Evolutionary conservation across 2,888 invertebrate genomes (phyloP), one percentile per base, ranked within the genome.

Genomic region (Pristionchus maxplancki): DNA sequence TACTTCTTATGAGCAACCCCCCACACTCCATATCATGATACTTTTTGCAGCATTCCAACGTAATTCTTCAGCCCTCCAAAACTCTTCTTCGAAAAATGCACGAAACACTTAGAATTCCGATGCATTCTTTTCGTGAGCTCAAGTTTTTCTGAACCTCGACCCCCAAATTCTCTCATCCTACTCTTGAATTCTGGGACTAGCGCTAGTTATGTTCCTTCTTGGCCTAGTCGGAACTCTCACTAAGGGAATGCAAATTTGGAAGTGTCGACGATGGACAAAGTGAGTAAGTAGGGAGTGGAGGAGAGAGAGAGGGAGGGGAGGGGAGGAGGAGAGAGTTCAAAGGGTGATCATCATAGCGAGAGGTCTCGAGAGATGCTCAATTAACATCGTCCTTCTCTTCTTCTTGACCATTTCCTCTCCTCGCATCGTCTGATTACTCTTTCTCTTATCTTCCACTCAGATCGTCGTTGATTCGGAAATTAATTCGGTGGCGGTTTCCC

Each of bases 391-490:
- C 24, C 82, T 11, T 53, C 53, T 83, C 50, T 34, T 82, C 40
- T 24, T 24, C n/a, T 34, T 53, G 50, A 48, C 53, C 37, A 83
- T 53, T 53, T 53, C 82, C 34, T 83, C 53, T 20, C 28, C 48
- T 28, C 6, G 4, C 71, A n/a, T 71, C 71, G 31, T 71, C 71
- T 71, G 15, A n/a, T 34, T 71, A 15, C 53, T 15, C 24, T 40
- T 50, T 53, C n/a, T 44, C 85, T 85, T 85, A 58, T 85, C 58
- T 84, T 58, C 11, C 0, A 15, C 0, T 0, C 9, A n/a, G 62
- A 58, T 64, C 85, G 64, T 64, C 31, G 85, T 31, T 85, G 85
- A 85, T 85, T 85, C 85, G 85, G 85, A 85, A 85, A 85, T 85
- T 85, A 85, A 85, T 85, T 85, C 82, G 81, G 28, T 31, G 15